Evolutionary conservation across 2,113 vertebrate genomes (phyloP), one percentile per base, ranked within the genome.

Genomic region (Labrus mixtus): DNA sequence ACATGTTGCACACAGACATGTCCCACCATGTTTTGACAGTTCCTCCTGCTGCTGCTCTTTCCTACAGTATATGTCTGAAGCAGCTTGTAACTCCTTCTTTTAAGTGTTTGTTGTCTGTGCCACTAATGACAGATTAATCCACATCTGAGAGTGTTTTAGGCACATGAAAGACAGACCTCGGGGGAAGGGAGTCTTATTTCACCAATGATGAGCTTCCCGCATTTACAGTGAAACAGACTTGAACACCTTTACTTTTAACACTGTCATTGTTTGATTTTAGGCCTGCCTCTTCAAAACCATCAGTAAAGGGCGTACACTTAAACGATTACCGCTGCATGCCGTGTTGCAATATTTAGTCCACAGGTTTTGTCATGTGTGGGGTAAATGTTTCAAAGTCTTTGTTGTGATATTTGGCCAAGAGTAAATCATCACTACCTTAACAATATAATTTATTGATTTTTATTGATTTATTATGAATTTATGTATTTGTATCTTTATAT

Each of bases 51-150:
- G 79, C 53, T 77, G 11, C 46, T 73, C 65, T 68, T 41, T 50
- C 29, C 29, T 50, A 20, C 48, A 51, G 48, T 8, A 19, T 45
- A 19, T 45, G 65, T 82, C 70, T 76, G 66, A 75, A 62, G 77
- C 73, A 58, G 57, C 58, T 7, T 43, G 22, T 68, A 76, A 71
- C 46, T 70, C 46, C 60, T 67, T 62, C 37, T 81, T 86, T 77
- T n/a, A 79, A 79, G 82, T 82, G 76, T 89, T 84, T 89, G 73
- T 78, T 72, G 75, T 78, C 67, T 83, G 78, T 84, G 53, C 55
- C 65, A 12, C 77, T 93, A 91, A 92, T 89, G 85, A 88, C 80
- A 90, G 82, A 90, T 90, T 87, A 77, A 88, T 89, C 72, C 75
- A 85, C 23, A 88, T 90, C 69, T 85, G 46, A 91, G 80, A 59